Evolutionary conservation across 2,797 vertebrate genomes (phyloP), one percentile per base, ranked within the genome.

Genomic region (Crotalus adamanteus): DNA sequence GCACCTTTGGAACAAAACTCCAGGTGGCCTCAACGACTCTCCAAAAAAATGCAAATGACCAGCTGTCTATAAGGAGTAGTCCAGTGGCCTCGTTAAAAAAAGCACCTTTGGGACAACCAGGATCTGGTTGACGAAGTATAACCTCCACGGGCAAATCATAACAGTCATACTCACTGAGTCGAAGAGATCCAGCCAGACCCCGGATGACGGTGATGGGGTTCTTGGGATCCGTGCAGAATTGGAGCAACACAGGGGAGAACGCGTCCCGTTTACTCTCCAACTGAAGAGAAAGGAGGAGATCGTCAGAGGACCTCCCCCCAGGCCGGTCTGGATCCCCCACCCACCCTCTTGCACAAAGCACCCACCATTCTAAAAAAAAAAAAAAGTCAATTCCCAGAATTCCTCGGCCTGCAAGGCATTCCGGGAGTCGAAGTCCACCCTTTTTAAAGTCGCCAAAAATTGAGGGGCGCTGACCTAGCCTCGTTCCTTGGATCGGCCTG

Each of bases 121-220:
- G 8, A 53, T 11, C 9, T 9, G 9, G 51, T 11, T 53, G 51
- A 53, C 51, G 51, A 1, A 11, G 51, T 9, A 53, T 9, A 51
- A 51, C 8, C 51, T 53, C 51, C 51, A 53, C 8, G 9, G 51
- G 1, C 8, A 53, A 53, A 53, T 13, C 22, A 4, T 1, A 14
- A 7, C 1, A 0, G 51, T 4, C 63, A 42, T 87, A 98, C 98
- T 96, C 96, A 99, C 99, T 99, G 92, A 99, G 98, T 59, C 99
- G 97, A 20, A 99, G 97, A 9, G 99, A 99, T 59, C 99, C 99
- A 0, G 98, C 99, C 94, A 99, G 97, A 86, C 99, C 99, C 83
- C 99, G 97, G 96, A 99, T 99, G 92, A 99, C 98, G 0, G 99
- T 99, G 89, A 99, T 99, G 18, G 99, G 98, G 93, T 99, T 99